Evolutionary conservation across 2,797 vertebrate genomes (phyloP), one percentile per base, ranked within the genome.

Genomic region (Varecia variegata): DNA sequence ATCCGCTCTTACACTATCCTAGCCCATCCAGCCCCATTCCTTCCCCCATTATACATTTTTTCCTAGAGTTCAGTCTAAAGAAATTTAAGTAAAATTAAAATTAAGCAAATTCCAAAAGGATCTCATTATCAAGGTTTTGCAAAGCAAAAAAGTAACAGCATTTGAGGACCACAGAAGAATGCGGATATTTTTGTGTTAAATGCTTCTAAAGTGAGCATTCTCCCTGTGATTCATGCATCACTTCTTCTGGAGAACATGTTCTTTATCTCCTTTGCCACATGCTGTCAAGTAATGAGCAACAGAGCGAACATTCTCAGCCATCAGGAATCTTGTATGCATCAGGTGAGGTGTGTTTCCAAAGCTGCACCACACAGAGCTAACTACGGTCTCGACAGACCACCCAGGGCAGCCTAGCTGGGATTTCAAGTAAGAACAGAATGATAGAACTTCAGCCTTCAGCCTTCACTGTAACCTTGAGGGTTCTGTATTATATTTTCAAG

Each of bases 51-150:
- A n/a, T 6, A 47, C 13, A 7, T 0, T 14, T 43, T 65, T 65
- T 40, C 54, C 89, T 38, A 58, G 81, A 90, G 88, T 35, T 43
- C 40, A 11, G 23, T 76, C 58, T 71, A 60, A 86, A 38, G 54
- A 90, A 76, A 90, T 62, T 2, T 25, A 76, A 93, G 73, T 15
- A 23, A 38, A 21, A 65, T 60, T 54, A 79, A 35, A 79, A 54
- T 5, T 79, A 79, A 68, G 67, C 35, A 38, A 35, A 5, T 62
- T 71, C 13, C 27, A 60, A 70, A 86, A 74, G 77, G 23, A 10
- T 15, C 10, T 40, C 56, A 23, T 62, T 54, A 73, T 23, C 52
- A 74, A 90, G 77, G 80, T 52, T 60, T 68, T 70, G 21, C 8
- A 56, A 94, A 73, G 25, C 30, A 65, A 87, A 47, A 15, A 47